Conservation (phyloP, 2,888 invertebrate genomes). For the Danaus chrysippus region DNA sequence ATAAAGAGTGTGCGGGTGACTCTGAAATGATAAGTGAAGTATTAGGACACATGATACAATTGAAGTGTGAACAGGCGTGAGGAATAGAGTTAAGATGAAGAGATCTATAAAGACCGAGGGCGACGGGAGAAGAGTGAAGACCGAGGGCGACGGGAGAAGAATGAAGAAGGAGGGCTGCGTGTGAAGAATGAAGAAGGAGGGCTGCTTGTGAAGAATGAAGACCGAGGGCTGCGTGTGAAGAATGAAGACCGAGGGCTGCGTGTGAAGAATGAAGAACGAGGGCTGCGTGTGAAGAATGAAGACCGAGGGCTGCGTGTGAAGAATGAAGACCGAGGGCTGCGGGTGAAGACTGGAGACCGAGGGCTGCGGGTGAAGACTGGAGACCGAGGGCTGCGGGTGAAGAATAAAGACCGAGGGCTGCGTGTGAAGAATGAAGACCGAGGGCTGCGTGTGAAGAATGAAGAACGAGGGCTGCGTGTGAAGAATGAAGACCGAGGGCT, state of each 20-base stretch:
- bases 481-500: too few relatives aligned
- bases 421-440: background rate
- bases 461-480: too few relatives aligned
- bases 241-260: conserved; percentile 12
- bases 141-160: background rate
- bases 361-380: background rate
- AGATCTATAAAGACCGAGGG: background rate
- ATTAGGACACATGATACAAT: background rate
- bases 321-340: background rate
- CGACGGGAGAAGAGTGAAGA: conserved; percentile 17
- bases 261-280: conserved; percentile 17
- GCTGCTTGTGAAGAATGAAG: conserved; percentile 15
- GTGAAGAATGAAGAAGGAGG: conserved; percentile 17
- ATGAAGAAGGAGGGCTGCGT: conserved; percentile 11
- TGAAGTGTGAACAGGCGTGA: background rate
- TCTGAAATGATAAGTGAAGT: background rate
- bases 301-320: background rate
- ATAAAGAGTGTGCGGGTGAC: conserved; percentile 1
- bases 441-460: background rate
- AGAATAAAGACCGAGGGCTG: background rate
- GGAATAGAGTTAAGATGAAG: background rate
- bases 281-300: background rate
- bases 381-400: background rate
- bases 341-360: background rate
- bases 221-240: conserved; percentile 16